Evolutionary conservation across 2,113 vertebrate species (phyloP), one percentile per base, ranked within the genome.

Genomic region (Urocynchramus pylzowi): DNA sequence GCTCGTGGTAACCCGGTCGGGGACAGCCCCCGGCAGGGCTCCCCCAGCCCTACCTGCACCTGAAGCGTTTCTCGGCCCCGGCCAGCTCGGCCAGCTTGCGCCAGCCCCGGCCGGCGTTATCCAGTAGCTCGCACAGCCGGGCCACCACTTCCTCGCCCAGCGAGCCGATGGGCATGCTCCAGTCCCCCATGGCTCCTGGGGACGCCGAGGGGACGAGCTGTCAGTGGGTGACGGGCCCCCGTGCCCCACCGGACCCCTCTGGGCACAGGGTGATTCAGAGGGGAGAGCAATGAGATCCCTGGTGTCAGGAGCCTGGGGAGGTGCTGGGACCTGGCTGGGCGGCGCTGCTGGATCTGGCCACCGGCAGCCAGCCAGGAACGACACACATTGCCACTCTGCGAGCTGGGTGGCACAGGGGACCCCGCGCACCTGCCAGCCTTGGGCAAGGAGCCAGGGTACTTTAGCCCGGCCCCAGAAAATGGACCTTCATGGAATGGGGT

Each of bases 51-150:
- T 89, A 99, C 99, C 98, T 99, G 98, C 97, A 98, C 81, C 86
- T 95, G 96, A 98, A 98, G 67, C 97, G 95, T 10, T 97, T 98
- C 16, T 98, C 97, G 5, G 92, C 95, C 13, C 97, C 97, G 2
- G 97, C 97, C 5, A 97, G 95, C 27, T 74, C 77, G 0, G 98
- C 98, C 81, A 99, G 96, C 80, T 97, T 98, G 81, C 98, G 98
- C 99, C 99, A 99, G 71, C 98, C 98, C 49, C 97, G 93, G 57
- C 70, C 69, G 5, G 97, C 57, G 13, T 98, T 98, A 79, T 99
- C 98, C 97, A 99, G 93, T 61, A 98, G 97, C 50, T 97, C 93
- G 1, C 98, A 97, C 65, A 99, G 97, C 59, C 76, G 97, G 52
- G 78, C 90, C 73, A 98, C 71, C 23, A 91, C 96, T 3, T 94